These are phyloP conservation scores for Micromesistius poutassou DNA, from an alignment of 2,797 vertebrate genomes.

Conservation along the genomic window DNA sequence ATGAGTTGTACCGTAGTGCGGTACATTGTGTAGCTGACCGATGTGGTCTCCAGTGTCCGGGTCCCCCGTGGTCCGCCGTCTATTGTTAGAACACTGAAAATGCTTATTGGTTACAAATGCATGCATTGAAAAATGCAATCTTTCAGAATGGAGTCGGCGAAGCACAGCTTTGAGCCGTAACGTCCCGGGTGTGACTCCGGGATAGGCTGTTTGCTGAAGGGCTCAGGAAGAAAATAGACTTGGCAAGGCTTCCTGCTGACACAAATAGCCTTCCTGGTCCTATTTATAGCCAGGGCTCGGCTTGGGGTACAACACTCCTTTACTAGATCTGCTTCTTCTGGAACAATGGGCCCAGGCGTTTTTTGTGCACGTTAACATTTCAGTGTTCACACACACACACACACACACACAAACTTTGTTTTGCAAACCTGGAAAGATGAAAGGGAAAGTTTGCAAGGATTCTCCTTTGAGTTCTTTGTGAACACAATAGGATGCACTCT, in stretches of 20 bases:
- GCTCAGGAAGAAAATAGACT: constrained; percentile 48
- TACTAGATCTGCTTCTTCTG: not conserved
- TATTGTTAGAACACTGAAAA: not conserved
- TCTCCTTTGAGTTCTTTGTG: not conserved
- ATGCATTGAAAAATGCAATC: not conserved
- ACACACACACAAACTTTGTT: constrained; percentile 7
- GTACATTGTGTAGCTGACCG: not conserved
- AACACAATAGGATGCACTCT: not conserved
- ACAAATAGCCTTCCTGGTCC: constrained; percentile 68
- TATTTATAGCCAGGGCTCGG: constrained; percentile 67
- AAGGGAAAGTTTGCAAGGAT: not conserved
- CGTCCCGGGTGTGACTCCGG: not conserved
- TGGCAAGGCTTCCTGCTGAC: constrained; percentile 61
- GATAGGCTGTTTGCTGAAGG: not conserved
- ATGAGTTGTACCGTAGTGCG: not conserved
- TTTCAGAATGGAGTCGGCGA: not conserved
- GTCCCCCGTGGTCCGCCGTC: not conserved
- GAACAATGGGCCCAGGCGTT: not conserved
- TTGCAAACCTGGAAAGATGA: not conserved
- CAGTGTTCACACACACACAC: not conserved
- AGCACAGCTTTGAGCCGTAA: not conserved
- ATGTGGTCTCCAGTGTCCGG: not conserved
- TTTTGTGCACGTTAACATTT: constrained; percentile 9
- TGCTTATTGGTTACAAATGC: not conserved
- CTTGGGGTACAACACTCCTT: constrained; percentile 44